phyloP scores from a whole-genome alignment of 2,888 invertebrate genomes.

The Gnatocerus cornutus region DNA sequence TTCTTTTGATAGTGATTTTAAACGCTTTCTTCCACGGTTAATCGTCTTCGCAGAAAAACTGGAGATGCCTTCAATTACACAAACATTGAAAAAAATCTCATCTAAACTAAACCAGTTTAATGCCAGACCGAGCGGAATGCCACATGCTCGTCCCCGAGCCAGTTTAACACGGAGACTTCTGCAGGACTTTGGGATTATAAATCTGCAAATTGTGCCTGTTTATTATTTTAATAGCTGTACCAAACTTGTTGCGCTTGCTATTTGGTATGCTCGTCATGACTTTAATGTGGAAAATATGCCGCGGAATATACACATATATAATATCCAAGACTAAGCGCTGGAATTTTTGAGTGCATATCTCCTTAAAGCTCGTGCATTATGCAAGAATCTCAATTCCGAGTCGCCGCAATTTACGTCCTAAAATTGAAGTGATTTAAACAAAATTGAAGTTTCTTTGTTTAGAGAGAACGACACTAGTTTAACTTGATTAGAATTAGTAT shows the following conservation, averaged over 20 bases:
- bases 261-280: slow-evolving; percentile 12
- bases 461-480: too few species aligned
- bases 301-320: background rate
- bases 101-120: slow-evolving; percentile 54
- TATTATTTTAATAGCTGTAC: slow-evolving; percentile 46
- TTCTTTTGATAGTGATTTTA: background rate
- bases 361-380: background rate
- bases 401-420: background rate
- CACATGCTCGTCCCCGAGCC: slow-evolving; percentile 37
- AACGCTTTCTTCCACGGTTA: slow-evolving; percentile 4
- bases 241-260: slow-evolving; percentile 43
- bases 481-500: too few species aligned
- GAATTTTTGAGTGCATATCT: background rate
- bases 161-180: slow-evolving; percentile 43
- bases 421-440: too few species aligned
- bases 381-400: background rate
- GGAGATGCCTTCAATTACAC: slow-evolving; percentile 27
- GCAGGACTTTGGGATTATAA: slow-evolving; percentile 40
- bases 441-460: too few species aligned
- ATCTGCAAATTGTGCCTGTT: slow-evolving; percentile 47
- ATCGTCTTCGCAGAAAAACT: slow-evolving; percentile 11
- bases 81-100: slow-evolving; percentile 43
- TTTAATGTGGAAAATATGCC: slow-evolving; percentile 1
- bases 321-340: background rate
- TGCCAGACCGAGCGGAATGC: slow-evolving; percentile 51